Evolutionary conservation across 2,888 invertebrate genomes (phyloP), one percentile per base, ranked within the genome.

Genomic region (Habrosyne pyritoides): DNA sequence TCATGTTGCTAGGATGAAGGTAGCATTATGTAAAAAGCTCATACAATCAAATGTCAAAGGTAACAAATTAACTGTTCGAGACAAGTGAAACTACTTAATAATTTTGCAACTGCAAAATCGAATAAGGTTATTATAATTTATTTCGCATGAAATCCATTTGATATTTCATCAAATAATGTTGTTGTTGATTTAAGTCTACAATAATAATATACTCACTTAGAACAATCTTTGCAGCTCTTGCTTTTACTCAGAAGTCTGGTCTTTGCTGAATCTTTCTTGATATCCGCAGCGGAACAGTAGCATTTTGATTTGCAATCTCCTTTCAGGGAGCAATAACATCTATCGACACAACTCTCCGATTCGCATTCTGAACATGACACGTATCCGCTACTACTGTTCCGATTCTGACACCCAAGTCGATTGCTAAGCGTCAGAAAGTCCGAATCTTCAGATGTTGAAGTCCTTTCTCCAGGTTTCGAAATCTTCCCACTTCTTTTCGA

Each of bases 341-440:
- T 95, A 78, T 97, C 97, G 0, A 96, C 95, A 75, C 97, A 97
- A 12, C 96, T 96, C 69, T 97, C 97, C 2, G 97, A 97, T 75
- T 97, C 97, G 78, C 98, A 98, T 83, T 98, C 98, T 47, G 97
- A 97, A 81, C 97, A 98, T 2, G 97, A 97, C 0, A 97, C 97
- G 77, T 97, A 97, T 69, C 94, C 94, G 71, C 94, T 94, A 7
- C 94, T 94, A 73, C 94, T 94, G 67, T 94, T 94, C 46, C 95
- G 80, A 62, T 94, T 94, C 61, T 94, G 93, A 59, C 94, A 94
- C 52, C 93, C 94, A 3, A 93, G 81, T 55, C 94, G 87, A 66
- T 94, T 94, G 66, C 94, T 94, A 1, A 94, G 83, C 2, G 93
- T 93, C 57, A 93, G 74, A 70, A 93, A 93, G 64, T 94, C 94